These are phyloP conservation scores for Plestiodon gilberti DNA, from an alignment of 2,113 vertebrate genomes.

Conservation along the genomic window DNA sequence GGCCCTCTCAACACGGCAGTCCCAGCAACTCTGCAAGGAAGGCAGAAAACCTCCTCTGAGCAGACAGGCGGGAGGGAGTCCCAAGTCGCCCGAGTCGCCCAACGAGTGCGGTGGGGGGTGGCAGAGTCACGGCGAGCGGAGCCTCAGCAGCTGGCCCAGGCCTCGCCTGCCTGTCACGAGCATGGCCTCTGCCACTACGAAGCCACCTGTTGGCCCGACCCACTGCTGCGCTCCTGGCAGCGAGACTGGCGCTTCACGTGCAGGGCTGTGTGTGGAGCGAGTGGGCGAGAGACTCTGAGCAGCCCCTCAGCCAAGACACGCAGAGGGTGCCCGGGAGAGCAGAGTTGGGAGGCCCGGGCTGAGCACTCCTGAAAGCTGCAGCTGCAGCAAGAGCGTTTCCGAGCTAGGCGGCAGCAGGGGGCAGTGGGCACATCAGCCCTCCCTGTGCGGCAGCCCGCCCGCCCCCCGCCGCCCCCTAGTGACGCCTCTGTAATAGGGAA, in stretches of 20 bases:
- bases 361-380: too few relatives aligned
- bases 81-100: too few relatives aligned
- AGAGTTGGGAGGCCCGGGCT: too few relatives aligned
- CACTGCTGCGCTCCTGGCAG: background rate
- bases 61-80: background rate
- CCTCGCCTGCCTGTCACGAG: conserved; percentile 2
- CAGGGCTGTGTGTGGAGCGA: conserved; percentile 3
- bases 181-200: background rate
- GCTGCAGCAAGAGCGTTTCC: background rate
- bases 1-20: background rate
- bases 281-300: too few relatives aligned
- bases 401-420: too few relatives aligned
- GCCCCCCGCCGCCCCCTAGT: too few relatives aligned
- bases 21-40: conserved; percentile 12
- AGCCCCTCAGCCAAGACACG: too few relatives aligned
- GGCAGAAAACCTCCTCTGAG: background rate
- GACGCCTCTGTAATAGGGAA: too few relatives aligned
- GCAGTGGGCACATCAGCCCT: too few relatives aligned
- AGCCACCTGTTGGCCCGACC: background rate
- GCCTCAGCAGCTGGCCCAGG: background rate
- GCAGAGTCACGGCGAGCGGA: background rate
- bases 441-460: too few relatives aligned
- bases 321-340: too few relatives aligned
- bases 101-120: background rate
- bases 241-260: conserved; percentile 36